Evolutionary conservation across 1,140 invertebrate genomes (phyloP).

Genomic region (Gerris buenoi): DNA sequence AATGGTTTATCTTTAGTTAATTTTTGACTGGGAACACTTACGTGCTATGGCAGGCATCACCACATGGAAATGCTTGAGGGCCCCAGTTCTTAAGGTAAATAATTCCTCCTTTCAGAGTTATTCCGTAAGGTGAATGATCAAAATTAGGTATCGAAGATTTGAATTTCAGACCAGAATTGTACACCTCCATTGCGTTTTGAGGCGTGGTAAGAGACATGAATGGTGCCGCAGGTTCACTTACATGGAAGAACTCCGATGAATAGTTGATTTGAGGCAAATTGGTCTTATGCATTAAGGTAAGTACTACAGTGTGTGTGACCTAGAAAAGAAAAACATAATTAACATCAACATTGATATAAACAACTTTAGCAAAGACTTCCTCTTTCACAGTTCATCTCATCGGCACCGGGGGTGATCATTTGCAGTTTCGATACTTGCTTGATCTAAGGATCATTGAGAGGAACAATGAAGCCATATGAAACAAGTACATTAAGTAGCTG

Average conservation of each 20-base stretch:
- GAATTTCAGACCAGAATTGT: neutral
- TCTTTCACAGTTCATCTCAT: too few species aligned
- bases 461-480: too few species aligned
- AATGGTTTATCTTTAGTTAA: too few species aligned
- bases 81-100: slow-evolving; percentile 35
- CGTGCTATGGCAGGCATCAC: neutral
- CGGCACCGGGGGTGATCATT: too few species aligned
- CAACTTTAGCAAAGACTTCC: too few species aligned
- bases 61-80: neutral
- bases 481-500: too few species aligned
- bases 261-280: neutral
- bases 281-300: neutral
- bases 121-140: slow-evolving; percentile 30
- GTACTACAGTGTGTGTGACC: neutral
- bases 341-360: too few species aligned
- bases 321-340: neutral
- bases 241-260: neutral
- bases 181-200: neutral
- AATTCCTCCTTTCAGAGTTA: slow-evolving; percentile 39
- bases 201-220: neutral
- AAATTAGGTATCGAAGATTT: neutral
- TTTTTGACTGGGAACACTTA: neutral
- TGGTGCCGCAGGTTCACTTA: neutral
- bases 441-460: too few species aligned
- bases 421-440: too few species aligned